Evolutionary conservation across 2,888 invertebrate genomes (phyloP), one percentile per base, ranked within the genome.

Genomic region (Yponomeuta cagnagella): DNA sequence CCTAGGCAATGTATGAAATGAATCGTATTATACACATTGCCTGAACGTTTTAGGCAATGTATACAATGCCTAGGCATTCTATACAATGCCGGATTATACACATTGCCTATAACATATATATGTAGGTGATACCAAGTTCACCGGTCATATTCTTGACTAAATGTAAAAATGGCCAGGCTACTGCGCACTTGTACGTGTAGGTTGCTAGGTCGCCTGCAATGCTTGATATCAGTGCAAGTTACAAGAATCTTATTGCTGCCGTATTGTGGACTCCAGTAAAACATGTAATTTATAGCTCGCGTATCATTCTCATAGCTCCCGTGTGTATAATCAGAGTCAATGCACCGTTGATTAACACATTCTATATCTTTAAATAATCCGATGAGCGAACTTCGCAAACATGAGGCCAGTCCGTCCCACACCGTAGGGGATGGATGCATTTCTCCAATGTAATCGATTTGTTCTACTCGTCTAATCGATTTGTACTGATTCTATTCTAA

Each of bases 361-460:
- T 82, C 84, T 84, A 83, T 82, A 82, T 76, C 79, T 82, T 80
- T 72, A 73, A 80, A 80, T 80, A 80, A 74, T 81, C 76, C 77
- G 79, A 81, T 80, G 79, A 81, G 77, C 76, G 76, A 79, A 79
- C 72, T 79, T 31, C 68, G 48, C 48, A 48, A 68, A n/a, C 68
- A 23, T 10, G 68, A 15, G 30, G 52, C 68, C 30, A 52, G 68
- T 68, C 48, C 68, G 48, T 30, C 68, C 68, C 23, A 52, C 48
- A 31, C 52, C 10, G 23, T 1, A 23, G 52, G 30, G 30, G 10
- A 33, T 12, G 12, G 64, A 6, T 65, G 52, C 52, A 58, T 15
- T 58, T 58, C 52, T 58, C 12, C 1, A 58, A 15, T 4, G 12
- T 58, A 58, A 58, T 58, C 12, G 12, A 58, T 15, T 58, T 12